Evolutionary conservation across 2,797 vertebrate genomes (phyloP), one percentile per base, ranked within the genome.

Genomic region (Octomys mimax): DNA sequence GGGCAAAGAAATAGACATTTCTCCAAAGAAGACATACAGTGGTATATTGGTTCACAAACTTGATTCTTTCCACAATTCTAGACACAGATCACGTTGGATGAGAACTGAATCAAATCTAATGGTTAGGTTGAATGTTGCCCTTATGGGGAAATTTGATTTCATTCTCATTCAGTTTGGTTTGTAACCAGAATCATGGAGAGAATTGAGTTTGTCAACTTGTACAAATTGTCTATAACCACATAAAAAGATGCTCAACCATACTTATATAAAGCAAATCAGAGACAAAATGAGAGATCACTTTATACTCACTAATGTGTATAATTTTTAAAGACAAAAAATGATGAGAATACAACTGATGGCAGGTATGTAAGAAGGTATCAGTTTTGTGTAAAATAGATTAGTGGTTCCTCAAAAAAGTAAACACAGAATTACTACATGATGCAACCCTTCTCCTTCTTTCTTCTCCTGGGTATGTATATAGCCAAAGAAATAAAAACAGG

Each of bases 181-280:
- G n/a, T 4, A 39, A 71, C 21, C 70, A 71, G 70, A 71, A 71
- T 71, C 21, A 24, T 71, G 70, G n/a, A 71, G 9, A 71, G 70
- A 71, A 24, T 2, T 71, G 36, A 22, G 4, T 71, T 39, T 24
- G 21, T 39, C 10, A 71, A 71, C n/a, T 39, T 71, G n/a, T 22
- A 70, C n/a, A 71, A 92, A 93, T 82, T 73, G 39, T 28, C 33
- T 83, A 36, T 81, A 81, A 88, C 19, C 31, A 95, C 11, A 82
- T 87, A 14, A 79, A 86, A 96, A 62, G 13, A 73, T 82, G 70
- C 33, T 96, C 33, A 64, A 59, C 59, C 73, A 79, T 64, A 6
- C 73, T 87, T 86, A 70, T 26, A 92, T 61, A 42, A 42, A 95
- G 28, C n/a, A 89, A 86, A 79, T 79, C 46, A 89, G 80, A 89